phyloP scores from a whole-genome alignment of 2,797 vertebrate species.

The Chromobotia macracanthus region DNA sequence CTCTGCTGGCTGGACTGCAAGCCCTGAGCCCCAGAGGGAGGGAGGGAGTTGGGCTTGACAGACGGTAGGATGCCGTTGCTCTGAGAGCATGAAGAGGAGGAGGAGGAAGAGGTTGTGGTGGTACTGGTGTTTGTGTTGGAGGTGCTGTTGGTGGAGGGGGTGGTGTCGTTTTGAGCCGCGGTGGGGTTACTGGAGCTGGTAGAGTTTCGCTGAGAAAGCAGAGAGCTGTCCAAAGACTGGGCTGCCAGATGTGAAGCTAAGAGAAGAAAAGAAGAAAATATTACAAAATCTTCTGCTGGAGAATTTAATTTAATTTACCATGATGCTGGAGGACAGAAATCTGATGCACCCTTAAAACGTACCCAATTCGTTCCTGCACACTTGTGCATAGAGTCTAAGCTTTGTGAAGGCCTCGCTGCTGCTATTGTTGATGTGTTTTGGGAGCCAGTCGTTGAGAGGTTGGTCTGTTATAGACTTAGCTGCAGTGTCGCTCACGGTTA shows the following conservation, averaged over 20 bases:
- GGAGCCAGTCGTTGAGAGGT: slow-evolving; percentile 95
- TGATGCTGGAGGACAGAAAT: background rate
- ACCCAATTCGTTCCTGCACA: slow-evolving; percentile 97
- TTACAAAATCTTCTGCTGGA: background rate
- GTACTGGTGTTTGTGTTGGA: slow-evolving; percentile 70
- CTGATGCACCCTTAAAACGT: slow-evolving; percentile 45
- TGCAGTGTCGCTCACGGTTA: slow-evolving; percentile 86
- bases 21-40: slow-evolving; percentile 84
- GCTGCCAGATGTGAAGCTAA: slow-evolving; percentile 95
- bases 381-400: slow-evolving; percentile 97
- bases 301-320: background rate
- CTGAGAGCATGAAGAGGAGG: slow-evolving; percentile 74
- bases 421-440: slow-evolving; percentile 83
- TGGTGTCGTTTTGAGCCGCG: slow-evolving; percentile 70
- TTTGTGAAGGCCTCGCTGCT: slow-evolving; percentile 91
- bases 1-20: slow-evolving; percentile 83
- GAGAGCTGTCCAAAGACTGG: slow-evolving; percentile 90
- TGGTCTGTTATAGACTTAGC: slow-evolving; percentile 90
- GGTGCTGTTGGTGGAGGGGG: slow-evolving; percentile 72
- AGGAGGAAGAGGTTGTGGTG: slow-evolving; percentile 55
- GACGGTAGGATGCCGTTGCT: slow-evolving; percentile 75
- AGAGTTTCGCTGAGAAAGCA: slow-evolving; percentile 89
- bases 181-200: slow-evolving; percentile 71
- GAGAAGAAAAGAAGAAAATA: slow-evolving; percentile 46
- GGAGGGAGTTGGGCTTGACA: slow-evolving; percentile 87